Percentiles rank a stretch among this genome's conserved stretches.
phyloP scores from a whole-genome alignment of 2,113 vertebrate genomes.

The Tringa solitaria region DNA sequence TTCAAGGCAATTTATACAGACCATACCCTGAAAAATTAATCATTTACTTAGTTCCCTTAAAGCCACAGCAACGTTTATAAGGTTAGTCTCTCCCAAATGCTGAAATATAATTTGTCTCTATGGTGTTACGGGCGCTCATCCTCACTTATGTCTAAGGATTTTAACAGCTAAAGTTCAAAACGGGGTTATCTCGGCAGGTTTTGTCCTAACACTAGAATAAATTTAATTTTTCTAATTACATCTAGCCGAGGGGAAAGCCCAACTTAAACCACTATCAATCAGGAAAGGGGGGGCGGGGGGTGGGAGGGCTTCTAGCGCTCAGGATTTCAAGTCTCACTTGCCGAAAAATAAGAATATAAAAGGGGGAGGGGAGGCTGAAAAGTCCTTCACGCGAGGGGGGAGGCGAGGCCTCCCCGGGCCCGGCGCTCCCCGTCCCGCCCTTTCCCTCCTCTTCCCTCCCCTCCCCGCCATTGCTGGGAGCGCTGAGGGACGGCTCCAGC shows the following conservation, averaged over 20 bases:
- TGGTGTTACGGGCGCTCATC: accelerated
- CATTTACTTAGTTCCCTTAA: neutral
- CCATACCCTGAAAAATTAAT: neutral
- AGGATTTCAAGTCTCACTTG: neutral
- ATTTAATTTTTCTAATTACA: neutral
- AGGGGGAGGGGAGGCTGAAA: too few species aligned
- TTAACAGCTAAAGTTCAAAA: neutral
- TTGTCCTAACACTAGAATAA: neutral
- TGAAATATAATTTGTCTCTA: neutral
- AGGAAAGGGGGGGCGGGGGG: accelerated
- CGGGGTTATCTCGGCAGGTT: neutral
- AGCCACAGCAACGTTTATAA: neutral
- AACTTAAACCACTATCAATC: neutral
- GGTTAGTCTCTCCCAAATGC: neutral
- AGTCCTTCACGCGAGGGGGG: neutral
- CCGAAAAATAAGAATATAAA: neutral
- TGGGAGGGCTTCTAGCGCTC: neutral
- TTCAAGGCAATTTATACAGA: neutral
- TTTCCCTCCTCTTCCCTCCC: too few species aligned
- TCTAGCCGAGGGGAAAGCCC: neutral
- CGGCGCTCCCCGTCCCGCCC: too few species aligned
- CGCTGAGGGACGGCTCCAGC: neutral
- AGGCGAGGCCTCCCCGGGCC: neutral
- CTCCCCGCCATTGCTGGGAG: neutral
- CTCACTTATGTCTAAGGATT: neutral